Evolutionary conservation across 1,140 invertebrate species (phyloP), one percentile per base, ranked within the genome.

Genomic region (Drosophila micromelanica): DNA sequence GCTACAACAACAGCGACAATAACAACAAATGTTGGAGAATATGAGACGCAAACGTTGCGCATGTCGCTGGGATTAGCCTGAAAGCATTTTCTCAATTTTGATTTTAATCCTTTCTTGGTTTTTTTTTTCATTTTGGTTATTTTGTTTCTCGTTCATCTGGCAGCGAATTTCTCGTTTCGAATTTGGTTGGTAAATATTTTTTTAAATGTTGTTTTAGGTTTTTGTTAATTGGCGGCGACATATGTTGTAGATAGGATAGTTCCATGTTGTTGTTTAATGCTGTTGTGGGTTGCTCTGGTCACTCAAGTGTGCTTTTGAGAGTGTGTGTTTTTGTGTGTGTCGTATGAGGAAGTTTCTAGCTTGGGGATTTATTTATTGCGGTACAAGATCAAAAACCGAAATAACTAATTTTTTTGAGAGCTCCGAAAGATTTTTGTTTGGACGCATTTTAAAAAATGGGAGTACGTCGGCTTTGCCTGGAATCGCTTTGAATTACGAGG

Each of bases 161-260:
- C 54, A 61, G 70, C 70, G 37, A 61, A 73, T 60, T 51, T 61
- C 15, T 60, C 32, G 17, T 65, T 45, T 73, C 35, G 60, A 61
- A 56, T 69, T 73, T 61, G 51, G 74, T 61, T 68, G 62, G 67
- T 84, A 84, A 84, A 84, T 85, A 84, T 73, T 89, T 78, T 82
- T 69, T 79, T 61, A 62, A 74, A 89, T 84, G 59, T 87, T 86
- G 76, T 89, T 79, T 89, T 70, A 71, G 73, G 64, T 89, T 73
- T 84, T 69, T 76, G 85, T 87, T 87, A 87, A 87, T 87, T 87
- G 85, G 84, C 84, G 84, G 84, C 79, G 79, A 87, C 84, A 87
- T 87, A 79, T 87, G 84, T 87, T 84, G 82, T 63, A 85, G 76
- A 76, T 78, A 64, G 52, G 61, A 81, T 70, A 75, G 65, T 62